Evolutionary conservation across 2,113 vertebrate genomes (phyloP), one percentile per base, ranked within the genome.

Genomic region (Lasiurus borealis): DNA sequence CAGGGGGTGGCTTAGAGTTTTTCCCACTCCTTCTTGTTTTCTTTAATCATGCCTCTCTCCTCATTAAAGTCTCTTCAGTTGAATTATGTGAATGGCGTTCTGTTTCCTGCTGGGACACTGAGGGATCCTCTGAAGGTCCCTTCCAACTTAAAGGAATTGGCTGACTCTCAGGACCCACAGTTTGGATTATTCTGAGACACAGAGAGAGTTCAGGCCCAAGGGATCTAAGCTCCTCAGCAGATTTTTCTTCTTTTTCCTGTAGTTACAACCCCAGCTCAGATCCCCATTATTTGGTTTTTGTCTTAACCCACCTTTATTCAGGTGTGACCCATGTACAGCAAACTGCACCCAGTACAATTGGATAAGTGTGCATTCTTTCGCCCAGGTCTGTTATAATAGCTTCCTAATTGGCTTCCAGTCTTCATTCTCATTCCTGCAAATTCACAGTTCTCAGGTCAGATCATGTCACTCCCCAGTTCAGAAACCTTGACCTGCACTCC

Each of bases 41-140:
- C 94, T 71, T 80, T 89, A 68, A 59, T 88, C 44, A 48, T 31
- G 57, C 27, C 11, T 5, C 21, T 46, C 27, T 62, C 29, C 54
- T 89, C 72, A 54, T 71, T 69, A 52, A 34, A 52, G 31, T 46
- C 46, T 93, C 88, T 75, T 81, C 25, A 48, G 48, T 15, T 57
- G 69, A 80, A 18, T 94, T 66, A 9, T 71, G 44, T 50, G 80
- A 87, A 21, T 66, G 77, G 36, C 73, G 48, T n/a, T 84, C 68
- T 81, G 71, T n/a, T 94, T 80, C 73, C 52, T 66, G 44, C 31
- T 85, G 85, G 77, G 81, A 77, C 0, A 9, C 7, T 6, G 18
- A 78, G 0, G 27, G 46, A 34, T 25, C 25, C 15, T 69, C 27
- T 18, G 57, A 87, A 80, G 71, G 15, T 21, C 12, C 13, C n/a